Evolutionary conservation across 1,140 invertebrate genomes (phyloP).

Genomic region (Adoxophyes honmai): DNA sequence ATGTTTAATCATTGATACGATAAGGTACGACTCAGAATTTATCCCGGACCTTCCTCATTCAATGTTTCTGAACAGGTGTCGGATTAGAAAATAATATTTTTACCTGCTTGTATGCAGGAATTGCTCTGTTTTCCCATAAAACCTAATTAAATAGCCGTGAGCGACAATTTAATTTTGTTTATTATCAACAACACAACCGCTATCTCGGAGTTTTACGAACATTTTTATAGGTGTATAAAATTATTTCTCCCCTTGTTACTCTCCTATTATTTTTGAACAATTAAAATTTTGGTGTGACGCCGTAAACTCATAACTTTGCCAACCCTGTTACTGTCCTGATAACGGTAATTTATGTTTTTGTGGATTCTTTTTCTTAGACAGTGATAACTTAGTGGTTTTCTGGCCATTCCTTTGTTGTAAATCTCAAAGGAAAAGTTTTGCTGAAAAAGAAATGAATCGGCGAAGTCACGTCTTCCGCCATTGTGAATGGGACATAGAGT

Average conservation of each 20-base stretch:
- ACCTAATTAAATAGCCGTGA: background rate
- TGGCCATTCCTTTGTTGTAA: slow-evolving; percentile 10
- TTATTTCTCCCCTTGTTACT: slow-evolving; percentile 16
- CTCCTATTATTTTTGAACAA: slow-evolving; percentile 2
- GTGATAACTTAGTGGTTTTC: slow-evolving; percentile 7
- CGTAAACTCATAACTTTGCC: slow-evolving; percentile 10
- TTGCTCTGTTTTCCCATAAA: background rate
- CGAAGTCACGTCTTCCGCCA: background rate
- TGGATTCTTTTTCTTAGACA: slow-evolving; percentile 12
- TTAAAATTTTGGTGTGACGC: slow-evolving; percentile 4
- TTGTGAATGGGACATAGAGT: no score
- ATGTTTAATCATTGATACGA: no score
- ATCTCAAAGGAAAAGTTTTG: slow-evolving; percentile 10
- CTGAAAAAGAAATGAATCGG: slow-evolving; percentile 12
- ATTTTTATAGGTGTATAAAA: slow-evolving; percentile 21
- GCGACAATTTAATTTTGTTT: slow-evolving; percentile 11
- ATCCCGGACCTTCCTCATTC: no score
- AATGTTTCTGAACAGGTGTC: no score
- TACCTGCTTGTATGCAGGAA: no score
- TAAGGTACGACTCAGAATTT: no score
- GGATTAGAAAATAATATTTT: no score
- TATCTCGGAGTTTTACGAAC: slow-evolving; percentile 20
- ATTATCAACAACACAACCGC: slow-evolving; percentile 9
- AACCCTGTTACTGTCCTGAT: slow-evolving; percentile 7
- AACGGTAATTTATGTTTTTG: slow-evolving; percentile 9